Evolutionary conservation across 2,888 invertebrate genomes (phyloP), one percentile per base, ranked within the genome.

Genomic region (Adelphocoris suturalis): DNA sequence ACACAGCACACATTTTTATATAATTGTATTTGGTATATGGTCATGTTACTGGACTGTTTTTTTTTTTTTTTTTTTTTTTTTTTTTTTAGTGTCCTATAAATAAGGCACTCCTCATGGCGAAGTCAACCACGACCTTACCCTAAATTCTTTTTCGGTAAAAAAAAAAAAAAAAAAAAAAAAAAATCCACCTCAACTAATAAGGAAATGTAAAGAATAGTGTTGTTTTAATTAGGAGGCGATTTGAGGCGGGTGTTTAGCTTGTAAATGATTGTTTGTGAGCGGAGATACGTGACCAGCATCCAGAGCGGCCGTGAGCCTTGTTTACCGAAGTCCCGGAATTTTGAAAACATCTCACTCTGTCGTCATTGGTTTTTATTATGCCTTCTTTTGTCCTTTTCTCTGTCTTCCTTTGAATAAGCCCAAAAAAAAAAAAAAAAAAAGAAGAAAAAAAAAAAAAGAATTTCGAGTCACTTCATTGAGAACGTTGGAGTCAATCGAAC

Each of bases 241-340:
- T 86, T 86, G 86, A 47, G 48, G 27, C 86, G 86, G 86, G 46
- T 86, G 86, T 86, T 86, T 86, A 86, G 86, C 86, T 86, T 86
- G 86, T 86, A 86, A 86, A 86, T 86, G 86, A 86, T 48, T 86
- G 86, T 86, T 86, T 86, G 86, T 86, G 75, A 75, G 85, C 14
- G 37, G 27, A 75, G 86, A 86, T 75, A 86, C 86, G 86, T 86
- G 86, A 86, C 86, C 76, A 27, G 86, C 86, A 86, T 86, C 86
- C 52, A 27, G 14, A 52, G 52, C 52, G 27, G 48, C 19, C 14
- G 82, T 12, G 52, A 52, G 27, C 14, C 82, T 82, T 82, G 82
- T 82, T 82, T 82, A 82, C 82, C 37, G 48, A 82, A 82, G 82
- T 27, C 82, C 82, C 47, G 82, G 82, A 82, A 82, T 82, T 82